Percentiles rank a stretch among this genome's conserved stretches.
phyloP scores from a whole-genome alignment of 2,113 vertebrate genomes.

The Salvelinus alpinus region DNA sequence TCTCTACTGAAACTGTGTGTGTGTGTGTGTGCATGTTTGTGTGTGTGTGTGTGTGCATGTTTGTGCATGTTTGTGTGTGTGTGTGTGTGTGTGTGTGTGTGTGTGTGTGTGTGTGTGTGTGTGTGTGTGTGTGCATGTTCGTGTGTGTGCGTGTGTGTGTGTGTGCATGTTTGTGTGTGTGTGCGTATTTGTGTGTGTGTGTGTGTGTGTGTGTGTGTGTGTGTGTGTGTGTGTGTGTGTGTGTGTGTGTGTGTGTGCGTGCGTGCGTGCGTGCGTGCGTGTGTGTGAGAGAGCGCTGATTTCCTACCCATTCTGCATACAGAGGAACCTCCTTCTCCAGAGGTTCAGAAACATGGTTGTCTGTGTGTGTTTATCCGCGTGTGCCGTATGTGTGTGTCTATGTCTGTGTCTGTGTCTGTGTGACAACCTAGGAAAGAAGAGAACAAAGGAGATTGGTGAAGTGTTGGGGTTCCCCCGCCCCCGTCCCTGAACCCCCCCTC shows the following conservation, averaged over 20 bases:
- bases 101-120: not conserved
- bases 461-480: constrained; percentile 21
- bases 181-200: constrained; percentile 34
- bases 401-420: not conserved
- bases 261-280: not conserved
- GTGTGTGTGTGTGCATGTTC: not conserved
- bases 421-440: not conserved
- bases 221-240: not conserved
- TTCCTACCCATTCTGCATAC: constrained; percentile 21
- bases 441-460: constrained; percentile 17
- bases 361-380: constrained; percentile 17
- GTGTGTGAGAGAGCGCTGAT: constrained; percentile 7
- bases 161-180: constrained; percentile 2
- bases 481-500: not conserved
- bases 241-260: constrained; percentile 12
- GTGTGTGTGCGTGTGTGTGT: not conserved
- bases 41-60: constrained; percentile 14
- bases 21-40: constrained; percentile 11
- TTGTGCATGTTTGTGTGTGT: too few species aligned
- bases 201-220: not conserved
- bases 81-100: not conserved
- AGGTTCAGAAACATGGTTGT: constrained; percentile 26
- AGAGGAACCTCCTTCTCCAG: constrained; percentile 45
- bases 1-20: constrained; percentile 42
- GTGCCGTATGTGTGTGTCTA: not conserved